phyloP scores from a whole-genome alignment of 1,140 invertebrate genomes.

The Euglossa dilemma region DNA sequence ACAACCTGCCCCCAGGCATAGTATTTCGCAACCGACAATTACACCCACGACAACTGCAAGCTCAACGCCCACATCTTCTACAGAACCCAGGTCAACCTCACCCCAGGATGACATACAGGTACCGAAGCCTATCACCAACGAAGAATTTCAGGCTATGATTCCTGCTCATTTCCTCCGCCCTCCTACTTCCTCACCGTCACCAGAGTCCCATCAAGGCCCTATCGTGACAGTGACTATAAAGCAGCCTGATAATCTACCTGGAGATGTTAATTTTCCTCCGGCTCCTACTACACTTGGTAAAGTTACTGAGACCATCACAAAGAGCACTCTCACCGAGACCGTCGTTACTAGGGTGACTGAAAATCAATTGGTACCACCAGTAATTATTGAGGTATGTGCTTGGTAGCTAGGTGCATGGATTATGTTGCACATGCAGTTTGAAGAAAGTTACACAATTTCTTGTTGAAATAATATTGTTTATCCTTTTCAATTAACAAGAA shows the following conservation, averaged over 20 bases:
- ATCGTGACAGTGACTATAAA: conserved; percentile 89
- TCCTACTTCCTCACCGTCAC: conserved; percentile 83
- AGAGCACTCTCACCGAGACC: conserved; percentile 96
- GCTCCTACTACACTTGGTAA: conserved; percentile 91
- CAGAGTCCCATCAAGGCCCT: conserved; percentile 81
- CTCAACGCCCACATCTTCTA: conserved; percentile 51
- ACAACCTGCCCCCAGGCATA: conserved; percentile 79
- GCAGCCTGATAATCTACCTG: conserved; percentile 85
- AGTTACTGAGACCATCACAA: conserved; percentile 96
- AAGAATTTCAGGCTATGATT: conserved; percentile 96
- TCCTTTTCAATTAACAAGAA: conserved; percentile 3
- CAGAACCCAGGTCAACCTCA: conserved; percentile 67
- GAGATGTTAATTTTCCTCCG: conserved; percentile 88
- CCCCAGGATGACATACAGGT: conserved; percentile 84
- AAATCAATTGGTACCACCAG: conserved; percentile 91
- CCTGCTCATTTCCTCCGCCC: conserved; percentile 91
- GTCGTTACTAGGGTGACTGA: conserved; percentile 95
- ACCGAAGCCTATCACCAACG: conserved; percentile 92
- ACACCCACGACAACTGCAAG: conserved; percentile 64
- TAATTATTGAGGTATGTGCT: conserved; percentile 92
- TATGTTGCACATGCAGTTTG: conserved; percentile 30
- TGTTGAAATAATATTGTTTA: background rate
- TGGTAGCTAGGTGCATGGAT: conserved; percentile 61
- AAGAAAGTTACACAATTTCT: background rate
- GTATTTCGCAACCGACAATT: conserved; percentile 69